Conservation (phyloP, 2,797 vertebrate species). For the Cynodonichthys magdalenae region DNA sequence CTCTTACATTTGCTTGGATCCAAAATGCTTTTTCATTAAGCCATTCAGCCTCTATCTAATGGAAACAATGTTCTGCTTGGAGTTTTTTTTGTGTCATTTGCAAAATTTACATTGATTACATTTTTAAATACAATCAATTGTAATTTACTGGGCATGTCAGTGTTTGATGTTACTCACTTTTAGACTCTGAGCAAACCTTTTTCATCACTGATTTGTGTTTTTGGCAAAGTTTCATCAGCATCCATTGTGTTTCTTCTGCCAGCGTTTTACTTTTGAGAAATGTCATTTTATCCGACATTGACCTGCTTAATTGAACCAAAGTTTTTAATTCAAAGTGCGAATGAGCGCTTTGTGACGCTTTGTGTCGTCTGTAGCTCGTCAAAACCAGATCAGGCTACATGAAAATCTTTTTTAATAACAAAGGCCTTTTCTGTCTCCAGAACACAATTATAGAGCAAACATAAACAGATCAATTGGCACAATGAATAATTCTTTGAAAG, state of each 20-base stretch:
- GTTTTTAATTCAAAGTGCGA: conserved; percentile 34
- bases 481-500: conserved; percentile 69
- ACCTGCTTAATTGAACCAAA: conserved; percentile 38
- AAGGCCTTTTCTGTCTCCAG: conserved; percentile 37
- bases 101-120: conserved; percentile 37
- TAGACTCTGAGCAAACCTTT: conserved; percentile 1
- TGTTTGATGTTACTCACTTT: conserved; percentile 11
- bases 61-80: conserved; percentile 28
- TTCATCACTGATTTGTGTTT: conserved; percentile 42
- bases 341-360: conserved; percentile 9
- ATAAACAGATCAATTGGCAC: conserved; percentile 68
- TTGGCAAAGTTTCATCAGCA: conserved; percentile 16
- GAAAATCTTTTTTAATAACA: conserved; percentile 54
- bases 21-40: conserved; percentile 42
- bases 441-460: conserved; percentile 45
- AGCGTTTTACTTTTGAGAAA: conserved; percentile 1
- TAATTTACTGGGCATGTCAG: conserved; percentile 15
- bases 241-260: too few species aligned
- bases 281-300: conserved; percentile 35
- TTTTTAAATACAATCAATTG: conserved; percentile 31
- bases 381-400: conserved; percentile 39
- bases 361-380: conserved; percentile 28
- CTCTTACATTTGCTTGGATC: conserved; percentile 31
- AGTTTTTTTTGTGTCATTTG: conserved; percentile 14
- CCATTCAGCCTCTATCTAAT: conserved; percentile 25